A percentile compares a stretch with the other conserved stretches of the same genome.
Conservation (phyloP, 2,888 invertebrate genomes). For the Noctua fimbriata region DNA sequence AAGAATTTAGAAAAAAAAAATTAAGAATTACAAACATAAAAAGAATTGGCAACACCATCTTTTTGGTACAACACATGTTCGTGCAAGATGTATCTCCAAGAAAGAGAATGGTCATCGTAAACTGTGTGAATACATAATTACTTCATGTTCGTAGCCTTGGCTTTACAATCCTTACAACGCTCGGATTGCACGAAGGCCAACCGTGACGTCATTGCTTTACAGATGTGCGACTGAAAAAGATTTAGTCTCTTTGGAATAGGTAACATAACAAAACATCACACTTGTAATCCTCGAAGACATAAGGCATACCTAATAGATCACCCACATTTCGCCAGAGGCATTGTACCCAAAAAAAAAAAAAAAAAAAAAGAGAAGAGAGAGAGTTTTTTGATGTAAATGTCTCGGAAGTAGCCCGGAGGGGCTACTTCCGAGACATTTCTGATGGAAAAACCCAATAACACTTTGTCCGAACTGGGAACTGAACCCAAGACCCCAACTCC, state of each 20-base stretch:
- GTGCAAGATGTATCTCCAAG: not conserved
- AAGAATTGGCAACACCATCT: not conserved
- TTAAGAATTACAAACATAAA: too few species aligned
- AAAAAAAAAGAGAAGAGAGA: too few species aligned
- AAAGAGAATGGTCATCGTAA: not conserved
- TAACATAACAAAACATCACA: not conserved
- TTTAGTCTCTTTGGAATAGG: not conserved
- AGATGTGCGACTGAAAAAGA: not conserved
- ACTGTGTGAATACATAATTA: not conserved
- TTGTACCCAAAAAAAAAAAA: too few species aligned
- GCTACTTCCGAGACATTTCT: not conserved
- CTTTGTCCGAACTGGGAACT: too few species aligned
- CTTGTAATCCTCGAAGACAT: not conserved
- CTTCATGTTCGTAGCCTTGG: constrained; percentile 26
- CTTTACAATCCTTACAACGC: not conserved
- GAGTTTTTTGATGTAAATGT: too few species aligned
- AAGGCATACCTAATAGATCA: not conserved
- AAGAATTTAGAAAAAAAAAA: not conserved
- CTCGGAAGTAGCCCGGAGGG: too few species aligned
- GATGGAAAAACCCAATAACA: not conserved
- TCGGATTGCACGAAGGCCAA: constrained; percentile 9
- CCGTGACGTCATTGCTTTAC: not conserved
- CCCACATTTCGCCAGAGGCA: not conserved
- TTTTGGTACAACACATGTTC: not conserved
- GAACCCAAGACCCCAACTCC: too few species aligned